A percentile compares a stretch with the other conserved stretches of the same genome.
These are phyloP conservation scores for Drosophila sordidula DNA, from an alignment of 2,888 invertebrate genomes.

Conservation along the genomic window DNA sequence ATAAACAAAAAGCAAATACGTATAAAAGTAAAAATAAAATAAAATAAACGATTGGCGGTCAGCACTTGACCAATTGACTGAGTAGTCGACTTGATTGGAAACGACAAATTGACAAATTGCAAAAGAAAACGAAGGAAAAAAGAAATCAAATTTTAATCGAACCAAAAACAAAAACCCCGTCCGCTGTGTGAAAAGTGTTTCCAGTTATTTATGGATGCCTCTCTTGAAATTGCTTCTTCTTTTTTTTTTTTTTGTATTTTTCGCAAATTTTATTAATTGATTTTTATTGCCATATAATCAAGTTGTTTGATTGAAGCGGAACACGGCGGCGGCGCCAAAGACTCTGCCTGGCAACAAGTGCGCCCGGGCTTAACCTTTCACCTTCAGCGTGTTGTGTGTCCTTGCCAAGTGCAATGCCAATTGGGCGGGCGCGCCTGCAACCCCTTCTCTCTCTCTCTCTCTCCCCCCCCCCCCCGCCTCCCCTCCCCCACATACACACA, in stretches of 20 bases:
- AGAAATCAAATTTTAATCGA: slow-evolving; percentile 13
- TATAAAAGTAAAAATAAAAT: slow-evolving; percentile 25
- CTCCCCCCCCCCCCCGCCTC: slow-evolving; percentile 34
- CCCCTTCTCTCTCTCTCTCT: too few relatives aligned
- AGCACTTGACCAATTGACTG: slow-evolving; percentile 79
- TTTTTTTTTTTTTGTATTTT: slow-evolving; percentile 30
- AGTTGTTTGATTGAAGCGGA: slow-evolving; percentile 42
- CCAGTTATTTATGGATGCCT: neutral
- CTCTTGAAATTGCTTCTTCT: neutral
- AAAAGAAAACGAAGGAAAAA: slow-evolving; percentile 6
- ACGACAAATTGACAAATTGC: slow-evolving; percentile 45
- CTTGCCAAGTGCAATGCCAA: slow-evolving; percentile 70
- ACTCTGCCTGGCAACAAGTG: slow-evolving; percentile 55
- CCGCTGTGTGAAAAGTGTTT: slow-evolving; percentile 31
- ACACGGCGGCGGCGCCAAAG: neutral
- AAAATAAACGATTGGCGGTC: slow-evolving; percentile 54
- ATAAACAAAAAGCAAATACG: slow-evolving; percentile 40
- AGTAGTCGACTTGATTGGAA: slow-evolving; percentile 56
- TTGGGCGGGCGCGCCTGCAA: slow-evolving; percentile 25
- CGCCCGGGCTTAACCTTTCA: slow-evolving; percentile 48
- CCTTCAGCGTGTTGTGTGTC: slow-evolving; percentile 50
- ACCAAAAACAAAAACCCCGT: slow-evolving; percentile 1
- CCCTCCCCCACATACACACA: neutral
- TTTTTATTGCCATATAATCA: slow-evolving; percentile 68
- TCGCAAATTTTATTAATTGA: slow-evolving; percentile 60